Evolutionary conservation across 2,797 vertebrate species (phyloP), one percentile per base, ranked within the genome.

Genomic region (Podarcis siculus): DNA sequence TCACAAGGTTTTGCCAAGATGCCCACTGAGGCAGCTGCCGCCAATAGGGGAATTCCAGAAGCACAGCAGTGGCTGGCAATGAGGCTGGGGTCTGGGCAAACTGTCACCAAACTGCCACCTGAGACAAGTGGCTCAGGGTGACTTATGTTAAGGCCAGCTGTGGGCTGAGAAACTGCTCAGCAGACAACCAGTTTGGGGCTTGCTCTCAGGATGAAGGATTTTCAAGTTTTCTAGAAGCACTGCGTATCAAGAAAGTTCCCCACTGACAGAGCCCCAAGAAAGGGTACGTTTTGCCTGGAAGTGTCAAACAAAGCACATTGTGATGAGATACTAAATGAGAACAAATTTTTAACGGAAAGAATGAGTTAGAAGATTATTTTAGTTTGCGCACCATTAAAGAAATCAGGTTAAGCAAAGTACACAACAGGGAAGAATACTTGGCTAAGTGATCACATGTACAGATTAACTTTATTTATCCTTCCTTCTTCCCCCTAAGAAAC

Each of bases 391-490:
- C 21, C 87, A 1, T 4, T 79, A 23, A 77, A 90, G 27, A 91
- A 90, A 89, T 84, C 76, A 90, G 55, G 61, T 89, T 91, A 87
- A 21, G 21, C 8, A 72, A 92, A 88, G 4, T 42, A 78, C 37
- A 92, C 13, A 87, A 55, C 49, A 89, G 30, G 42, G 64, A 87
- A 78, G 85, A 58, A 82, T 75, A 30, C 45, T 72, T 88, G 71
- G 86, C 89, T 93, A 92, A 42, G 82, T 61, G 37, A 91, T 71
- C 84, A 58, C 55, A 86, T 87, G 49, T 55, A 89, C 76, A 91
- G 89, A 86, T 90, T 89, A 64, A 75, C 37, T 42, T 92, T 88
- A 67, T 49, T 82, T 80, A 49, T 72, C 35, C 35, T 86, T 86
- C 49, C 86, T 58, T 73, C 73, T 61, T 75, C 21, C 37, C 61